A percentile compares a stretch with the other conserved stretches of the same genome.
Evolutionary conservation across 64 coral and sea anemone species (phyloP).

Genomic region (Stichodactyla helianthus): DNA sequence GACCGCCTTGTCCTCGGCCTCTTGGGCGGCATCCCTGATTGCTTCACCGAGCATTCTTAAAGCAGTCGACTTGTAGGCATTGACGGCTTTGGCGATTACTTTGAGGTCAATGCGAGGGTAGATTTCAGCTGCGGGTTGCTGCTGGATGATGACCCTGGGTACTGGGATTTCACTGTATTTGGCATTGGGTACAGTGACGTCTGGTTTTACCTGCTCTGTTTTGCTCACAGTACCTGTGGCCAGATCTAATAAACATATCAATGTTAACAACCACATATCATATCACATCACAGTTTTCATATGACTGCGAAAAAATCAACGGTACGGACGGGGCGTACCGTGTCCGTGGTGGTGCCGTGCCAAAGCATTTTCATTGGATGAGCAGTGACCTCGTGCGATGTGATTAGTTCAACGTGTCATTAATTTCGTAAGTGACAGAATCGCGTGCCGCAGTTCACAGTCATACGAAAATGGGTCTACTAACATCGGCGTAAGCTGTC

Average conservation of each 20-base stretch:
- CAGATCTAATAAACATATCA: constrained; percentile 32
- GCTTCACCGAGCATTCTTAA: constrained; percentile 36
- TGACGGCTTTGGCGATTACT: constrained; percentile 85
- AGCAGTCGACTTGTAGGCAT: constrained; percentile 53
- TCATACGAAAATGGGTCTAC: too few species aligned
- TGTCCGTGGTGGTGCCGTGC: too few species aligned
- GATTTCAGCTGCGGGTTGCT: constrained; percentile 42
- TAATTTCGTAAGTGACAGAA: too few species aligned
- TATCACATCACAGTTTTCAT: too few species aligned
- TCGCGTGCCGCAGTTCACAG: too few species aligned
- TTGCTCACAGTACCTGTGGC: constrained; percentile 63
- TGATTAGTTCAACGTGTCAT: too few species aligned
- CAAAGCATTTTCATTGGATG: too few species aligned
- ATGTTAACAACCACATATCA: too few species aligned
- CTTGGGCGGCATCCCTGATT: constrained; percentile 54
- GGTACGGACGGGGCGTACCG: too few species aligned
- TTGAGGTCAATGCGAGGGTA: constrained; percentile 97
- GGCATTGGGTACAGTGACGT: constrained; percentile 23
- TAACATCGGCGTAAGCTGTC: not conserved
- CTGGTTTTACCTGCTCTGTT: constrained; percentile 13
- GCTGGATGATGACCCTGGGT: constrained; percentile 9
- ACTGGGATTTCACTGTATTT: constrained; percentile 87
- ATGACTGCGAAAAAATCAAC: too few species aligned
- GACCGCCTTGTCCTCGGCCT: constrained; percentile 47
- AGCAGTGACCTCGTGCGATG: too few species aligned